Conservation (phyloP, 2,113 vertebrate species). For the Marmota flaviventris region DNA sequence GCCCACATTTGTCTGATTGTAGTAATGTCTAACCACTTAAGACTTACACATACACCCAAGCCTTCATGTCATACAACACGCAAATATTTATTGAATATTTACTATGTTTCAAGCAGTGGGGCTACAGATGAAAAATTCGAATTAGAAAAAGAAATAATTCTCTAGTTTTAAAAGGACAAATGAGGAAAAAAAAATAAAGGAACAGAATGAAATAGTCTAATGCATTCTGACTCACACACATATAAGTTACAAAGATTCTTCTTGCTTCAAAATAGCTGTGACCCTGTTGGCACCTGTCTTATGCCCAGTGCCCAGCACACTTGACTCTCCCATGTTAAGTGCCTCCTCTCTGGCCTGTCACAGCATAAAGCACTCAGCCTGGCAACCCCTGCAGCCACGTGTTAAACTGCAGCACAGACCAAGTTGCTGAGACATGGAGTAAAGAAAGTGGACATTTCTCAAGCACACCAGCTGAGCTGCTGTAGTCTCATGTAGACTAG, state of each 20-base stretch:
- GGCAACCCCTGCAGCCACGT: conserved; percentile 1
- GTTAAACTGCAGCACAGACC: conserved; percentile 27
- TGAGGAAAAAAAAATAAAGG: neutral
- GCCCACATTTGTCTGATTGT: neutral
- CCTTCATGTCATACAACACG: neutral
- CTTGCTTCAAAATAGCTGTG: neutral
- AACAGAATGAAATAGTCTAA: conserved; percentile 1
- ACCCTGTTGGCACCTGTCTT: neutral
- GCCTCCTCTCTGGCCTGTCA: neutral
- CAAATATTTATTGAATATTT: neutral
- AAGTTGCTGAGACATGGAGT: conserved; percentile 3
- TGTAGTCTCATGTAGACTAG: neutral
- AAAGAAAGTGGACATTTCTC: conserved; percentile 48
- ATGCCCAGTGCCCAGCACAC: neutral
- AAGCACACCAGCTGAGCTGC: neutral
- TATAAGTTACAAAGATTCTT: neutral
- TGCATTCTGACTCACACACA: neutral
- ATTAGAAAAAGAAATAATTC: neutral
- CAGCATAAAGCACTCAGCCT: conserved; percentile 33
- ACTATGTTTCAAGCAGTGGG: neutral
- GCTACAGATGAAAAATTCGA: neutral
- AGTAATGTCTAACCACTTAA: neutral
- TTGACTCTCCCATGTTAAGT: neutral
- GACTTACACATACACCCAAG: neutral
- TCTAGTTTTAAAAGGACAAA: neutral